A percentile compares a stretch with the other conserved stretches of the same genome.
These are phyloP conservation scores for Stegophylla sp. DNA, from an alignment of 2,888 invertebrate genomes.

Conservation along the genomic window DNA sequence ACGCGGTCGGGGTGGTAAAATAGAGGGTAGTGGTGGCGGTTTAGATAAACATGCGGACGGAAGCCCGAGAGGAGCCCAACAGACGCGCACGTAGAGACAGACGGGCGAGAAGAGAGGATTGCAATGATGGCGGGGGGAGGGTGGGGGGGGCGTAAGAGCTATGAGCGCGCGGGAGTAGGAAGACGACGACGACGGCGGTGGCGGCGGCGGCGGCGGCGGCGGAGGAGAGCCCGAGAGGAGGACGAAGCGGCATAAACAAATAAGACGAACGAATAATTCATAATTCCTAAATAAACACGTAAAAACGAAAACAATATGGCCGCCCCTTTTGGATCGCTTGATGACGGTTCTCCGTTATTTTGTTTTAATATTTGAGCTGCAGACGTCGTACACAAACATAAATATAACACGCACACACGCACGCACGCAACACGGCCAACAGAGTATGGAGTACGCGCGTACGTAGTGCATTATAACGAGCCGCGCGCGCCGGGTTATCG, in stretches of 20 bases:
- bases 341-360: conserved; percentile 50
- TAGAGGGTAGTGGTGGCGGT: neutral
- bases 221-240: conserved; percentile 35
- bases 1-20: neutral
- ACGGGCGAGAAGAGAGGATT: neutral
- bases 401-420: conserved; percentile 27
- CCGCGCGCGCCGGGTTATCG: neutral
- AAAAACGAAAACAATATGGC: conserved; percentile 59
- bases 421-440: neutral
- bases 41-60: conserved; percentile 42
- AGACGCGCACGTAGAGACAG: conserved; percentile 14
- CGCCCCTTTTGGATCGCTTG: conserved; percentile 43
- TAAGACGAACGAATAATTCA: conserved; percentile 59
- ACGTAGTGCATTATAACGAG: neutral
- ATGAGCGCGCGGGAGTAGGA: neutral
- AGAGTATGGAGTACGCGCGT: too few relatives aligned
- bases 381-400: conserved; percentile 40
- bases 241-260: conserved; percentile 54
- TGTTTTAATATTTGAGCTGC: conserved; percentile 57
- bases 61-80: conserved; percentile 27
- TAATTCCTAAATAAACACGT: conserved; percentile 59
- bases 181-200: conserved; percentile 9
- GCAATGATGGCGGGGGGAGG: too few relatives aligned
- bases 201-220: neutral
- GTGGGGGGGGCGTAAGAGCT: too few relatives aligned